Evolutionary conservation across 1,140 invertebrate species (phyloP), one percentile per base, ranked within the genome.

Genomic region (Drosophila subobscura): DNA sequence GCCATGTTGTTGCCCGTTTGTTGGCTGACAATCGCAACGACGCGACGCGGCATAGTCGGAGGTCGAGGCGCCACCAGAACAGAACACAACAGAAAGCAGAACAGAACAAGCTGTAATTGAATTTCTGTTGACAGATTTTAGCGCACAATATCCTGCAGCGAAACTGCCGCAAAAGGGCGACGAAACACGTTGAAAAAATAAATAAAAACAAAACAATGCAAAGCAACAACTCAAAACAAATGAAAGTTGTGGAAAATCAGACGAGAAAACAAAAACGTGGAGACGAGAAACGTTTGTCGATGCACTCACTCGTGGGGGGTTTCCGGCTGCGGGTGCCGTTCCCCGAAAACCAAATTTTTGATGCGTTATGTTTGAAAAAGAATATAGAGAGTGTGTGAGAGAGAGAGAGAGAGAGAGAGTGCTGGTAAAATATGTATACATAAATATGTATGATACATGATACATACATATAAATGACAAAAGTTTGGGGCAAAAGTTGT

Each of bases 81-180:
- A 63, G 25, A 45, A 52, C 8, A 10, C 50, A 37, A 8, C 49
- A 51, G 12, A 33, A 59, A 60, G 8, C 14, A 41, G 16, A 29
- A 14, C 29, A 58, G 60, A 46, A 61, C 59, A 80, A 75, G 78
- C 60, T 78, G 81, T 86, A 86, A 86, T 86, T 86, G 81, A 86
- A 86, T 88, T 86, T 86, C 81, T 86, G 83, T 86, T 81, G 81
- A 86, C 81, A 86, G 81, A 88, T 86, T 86, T 86, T 81, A 86
- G 81, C 78, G 83, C 83, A 86, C 81, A 86, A 88, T 86, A 88
- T 86, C 81, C 81, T 88, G 70, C 70, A 81, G 83, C 77, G 55
- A 78, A 73, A 80, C 71, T 77, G 81, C 71, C 70, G 56, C 61
- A 49, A 75, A 65, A 59, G 60, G 50, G 3, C 20, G 20, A 22